A percentile compares a stretch with the other conserved stretches of the same genome.
Conservation (phyloP, 2,888 invertebrate genomes). For the Sicus ferrugineus region DNA sequence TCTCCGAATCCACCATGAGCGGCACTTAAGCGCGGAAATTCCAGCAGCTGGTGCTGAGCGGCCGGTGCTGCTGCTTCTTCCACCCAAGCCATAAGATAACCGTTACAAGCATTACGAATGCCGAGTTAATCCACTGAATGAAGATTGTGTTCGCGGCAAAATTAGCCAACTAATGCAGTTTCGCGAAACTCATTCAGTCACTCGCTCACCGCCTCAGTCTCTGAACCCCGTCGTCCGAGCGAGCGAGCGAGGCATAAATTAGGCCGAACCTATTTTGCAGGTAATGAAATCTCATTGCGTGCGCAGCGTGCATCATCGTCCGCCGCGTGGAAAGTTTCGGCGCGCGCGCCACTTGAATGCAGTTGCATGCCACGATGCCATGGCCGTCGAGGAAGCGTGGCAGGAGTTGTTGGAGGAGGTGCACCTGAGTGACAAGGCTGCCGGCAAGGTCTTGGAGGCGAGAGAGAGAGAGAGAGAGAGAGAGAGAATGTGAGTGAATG, state of each 20-base stretch:
- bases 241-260: background rate
- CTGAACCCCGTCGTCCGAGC: background rate
- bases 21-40: background rate
- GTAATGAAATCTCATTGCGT: background rate
- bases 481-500: background rate
- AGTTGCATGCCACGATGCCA: slow-evolving; percentile 5
- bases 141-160: background rate
- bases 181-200: background rate
- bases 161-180: background rate
- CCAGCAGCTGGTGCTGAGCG: background rate
- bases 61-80: background rate
- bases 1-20: background rate
- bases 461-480: too few relatives aligned
- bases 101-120: slow-evolving; percentile 3
- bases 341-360: background rate
- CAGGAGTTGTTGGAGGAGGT: background rate
- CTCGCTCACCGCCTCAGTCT: background rate
- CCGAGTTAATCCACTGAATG: background rate
- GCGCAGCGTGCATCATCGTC: background rate
- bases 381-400: background rate
- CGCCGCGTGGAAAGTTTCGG: too few relatives aligned
- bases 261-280: slow-evolving; percentile 5
- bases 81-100: slow-evolving; percentile 8
- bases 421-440: slow-evolving; percentile 7
- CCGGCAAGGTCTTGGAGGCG: slow-evolving; percentile 10